These are phyloP conservation scores for Phaetusa simplex DNA, from an alignment of 2,113 vertebrate species.

Conservation along the genomic window DNA sequence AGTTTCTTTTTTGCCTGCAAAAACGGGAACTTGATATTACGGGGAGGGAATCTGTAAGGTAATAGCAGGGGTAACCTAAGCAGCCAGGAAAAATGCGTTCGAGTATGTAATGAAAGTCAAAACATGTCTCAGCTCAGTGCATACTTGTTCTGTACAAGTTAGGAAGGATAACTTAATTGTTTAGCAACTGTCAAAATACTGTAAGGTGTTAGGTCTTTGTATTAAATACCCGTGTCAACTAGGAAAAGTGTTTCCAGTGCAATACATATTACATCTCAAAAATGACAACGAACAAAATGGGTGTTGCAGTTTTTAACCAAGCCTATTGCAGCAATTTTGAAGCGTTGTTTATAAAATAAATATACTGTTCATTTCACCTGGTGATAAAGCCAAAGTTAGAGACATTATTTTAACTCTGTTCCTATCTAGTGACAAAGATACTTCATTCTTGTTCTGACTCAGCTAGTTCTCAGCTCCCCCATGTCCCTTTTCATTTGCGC, in stretches of 20 bases:
- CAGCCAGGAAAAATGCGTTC: background rate
- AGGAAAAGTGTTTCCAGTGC: background rate
- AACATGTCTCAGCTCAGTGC: background rate
- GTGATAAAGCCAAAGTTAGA: background rate
- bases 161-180: background rate
- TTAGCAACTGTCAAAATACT: background rate
- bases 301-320: background rate
- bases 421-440: background rate
- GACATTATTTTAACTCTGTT: background rate
- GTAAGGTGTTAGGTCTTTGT: background rate
- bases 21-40: background rate
- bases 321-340: background rate
- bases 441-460: background rate
- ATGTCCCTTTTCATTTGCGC: background rate
- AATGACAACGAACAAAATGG: background rate
- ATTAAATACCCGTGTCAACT: background rate
- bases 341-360: background rate
- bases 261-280: background rate
- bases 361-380: background rate
- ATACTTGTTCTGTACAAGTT: background rate
- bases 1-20: conserved; percentile 53
- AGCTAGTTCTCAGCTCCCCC: background rate
- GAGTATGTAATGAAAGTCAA: background rate
- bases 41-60: background rate
- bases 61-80: background rate